Evolutionary conservation across 64 coral and sea anemone genomes (phyloP), one percentile per base, ranked within the genome.

Genomic region (Dendronephthya gigantea): DNA sequence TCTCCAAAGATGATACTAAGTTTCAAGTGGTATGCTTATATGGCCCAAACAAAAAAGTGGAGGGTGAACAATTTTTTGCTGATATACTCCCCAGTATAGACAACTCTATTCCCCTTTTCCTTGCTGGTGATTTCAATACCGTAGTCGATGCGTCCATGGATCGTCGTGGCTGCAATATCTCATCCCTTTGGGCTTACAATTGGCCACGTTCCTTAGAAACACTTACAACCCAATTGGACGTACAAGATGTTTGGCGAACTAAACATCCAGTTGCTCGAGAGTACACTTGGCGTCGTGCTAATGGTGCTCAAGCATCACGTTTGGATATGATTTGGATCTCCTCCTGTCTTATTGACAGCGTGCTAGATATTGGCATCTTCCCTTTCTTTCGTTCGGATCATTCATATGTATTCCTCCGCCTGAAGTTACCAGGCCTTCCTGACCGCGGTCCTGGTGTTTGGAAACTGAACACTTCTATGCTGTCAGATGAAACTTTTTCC

Each of bases 321-420:
- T 22, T 52, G 1, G 50, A 52, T 52, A 52, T 52, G 50, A 16
- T 52, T 52, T 70, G 66, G 66, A 25, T 70, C 9, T 31, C 66
- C 19, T 31, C 19, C 9, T 25, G 7, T 70, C 27, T 70, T 0
- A 70, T 70, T 70, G 66, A 70, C 9, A 15, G 6, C 6, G 66
- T 70, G 11, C n/a, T 1, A 11, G 32, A 27, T 74, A 4, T n/a
- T n/a, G 17, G 30, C n/a, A 74, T 74, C 68, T 31, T 9, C 23
- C 66, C 66, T 31, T 70, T 70, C 25, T 70, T 70, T 70, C 66
- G n/a, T 2, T 90, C 83, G 0, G 89, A 90, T n/a, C 89, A 86
- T 19, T 90, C 52, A 5, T 81, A 81, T 32, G 36, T 89, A 2
- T 11, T 33, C n/a, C 1, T 89, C 12, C 0, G 5, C 2, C 8